Percentiles rank a stretch among this genome's conserved stretches.
These are phyloP conservation scores for Sebastes fasciatus DNA, from an alignment of 2,113 vertebrate genomes.

Conservation along the genomic window DNA sequence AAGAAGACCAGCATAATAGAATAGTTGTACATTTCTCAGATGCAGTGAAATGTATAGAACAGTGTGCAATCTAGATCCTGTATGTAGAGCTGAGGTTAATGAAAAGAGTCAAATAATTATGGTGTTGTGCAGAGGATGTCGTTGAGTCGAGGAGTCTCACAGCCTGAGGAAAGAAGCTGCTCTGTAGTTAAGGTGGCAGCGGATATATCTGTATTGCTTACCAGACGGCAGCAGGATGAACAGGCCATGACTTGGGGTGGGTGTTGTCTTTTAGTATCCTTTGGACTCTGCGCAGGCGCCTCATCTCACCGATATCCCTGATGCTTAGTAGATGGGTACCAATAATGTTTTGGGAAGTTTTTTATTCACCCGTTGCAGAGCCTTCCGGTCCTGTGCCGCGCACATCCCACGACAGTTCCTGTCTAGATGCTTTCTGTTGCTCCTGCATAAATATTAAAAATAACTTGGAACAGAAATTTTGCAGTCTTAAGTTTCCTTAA, in stretches of 20 bases:
- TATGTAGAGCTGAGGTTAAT: background rate
- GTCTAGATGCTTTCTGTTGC: background rate
- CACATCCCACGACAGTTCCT: background rate
- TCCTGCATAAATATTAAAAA: background rate
- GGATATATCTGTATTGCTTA: background rate
- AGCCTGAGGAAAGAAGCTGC: constrained; percentile 1
- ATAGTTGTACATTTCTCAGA: background rate
- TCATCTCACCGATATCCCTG: background rate
- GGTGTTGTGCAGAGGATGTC: background rate
- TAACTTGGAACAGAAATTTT: background rate
- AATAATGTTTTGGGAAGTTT: background rate
- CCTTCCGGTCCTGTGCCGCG: background rate
- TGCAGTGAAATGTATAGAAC: background rate
- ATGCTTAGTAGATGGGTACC: background rate
- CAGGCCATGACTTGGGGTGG: background rate
- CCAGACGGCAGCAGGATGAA: background rate
- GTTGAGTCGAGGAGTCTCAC: background rate
- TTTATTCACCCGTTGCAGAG: background rate
- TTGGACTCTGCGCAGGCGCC: background rate
- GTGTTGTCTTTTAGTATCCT: background rate
- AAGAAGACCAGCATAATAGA: background rate
- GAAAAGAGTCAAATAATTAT: too few species aligned
- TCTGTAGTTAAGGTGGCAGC: background rate
- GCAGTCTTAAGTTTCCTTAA: background rate
- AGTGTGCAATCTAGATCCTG: background rate